Conservation (phyloP, 2,888 invertebrate genomes). For the Thumatha senex region DNA sequence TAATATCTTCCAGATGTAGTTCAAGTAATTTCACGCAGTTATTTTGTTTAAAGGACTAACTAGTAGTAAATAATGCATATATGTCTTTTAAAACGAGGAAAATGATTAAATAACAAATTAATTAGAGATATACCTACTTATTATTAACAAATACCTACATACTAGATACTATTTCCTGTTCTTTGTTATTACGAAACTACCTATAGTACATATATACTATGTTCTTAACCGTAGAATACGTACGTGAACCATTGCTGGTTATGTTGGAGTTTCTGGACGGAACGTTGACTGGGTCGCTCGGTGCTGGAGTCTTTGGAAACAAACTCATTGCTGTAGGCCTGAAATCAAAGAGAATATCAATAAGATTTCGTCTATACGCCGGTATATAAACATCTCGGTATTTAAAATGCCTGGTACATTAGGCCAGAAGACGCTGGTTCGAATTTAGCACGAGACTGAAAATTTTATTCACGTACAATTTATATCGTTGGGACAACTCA, state of each 20-base stretch:
- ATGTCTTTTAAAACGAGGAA: background rate
- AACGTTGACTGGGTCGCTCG: constrained; percentile 86
- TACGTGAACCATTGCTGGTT: constrained; percentile 52
- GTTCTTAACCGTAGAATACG: constrained; percentile 20
- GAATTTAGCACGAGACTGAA: too few relatives aligned
- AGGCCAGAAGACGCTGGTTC: too few relatives aligned
- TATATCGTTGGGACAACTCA: too few relatives aligned
- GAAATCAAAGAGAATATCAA: constrained; percentile 26
- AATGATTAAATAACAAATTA: background rate
- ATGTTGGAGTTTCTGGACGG: constrained; percentile 64
- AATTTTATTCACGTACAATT: too few relatives aligned
- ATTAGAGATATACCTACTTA: background rate
- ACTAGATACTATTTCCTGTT: background rate
- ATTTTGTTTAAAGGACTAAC: too few relatives aligned
- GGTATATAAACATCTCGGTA: too few relatives aligned
- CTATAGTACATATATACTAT: too few relatives aligned
- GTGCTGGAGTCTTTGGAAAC: constrained; percentile 83
- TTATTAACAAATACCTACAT: background rate
- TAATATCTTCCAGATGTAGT: too few relatives aligned
- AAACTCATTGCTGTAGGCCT: constrained; percentile 86
- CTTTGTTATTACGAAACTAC: background rate
- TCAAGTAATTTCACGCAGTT: too few relatives aligned
- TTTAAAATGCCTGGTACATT: too few relatives aligned
- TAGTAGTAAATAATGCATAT: too few relatives aligned
- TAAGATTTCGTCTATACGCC: background rate